Base-by-base conservation (phyloP, 2,113 vertebrate species). In the Thinocorus orbignyianus region DNA sequence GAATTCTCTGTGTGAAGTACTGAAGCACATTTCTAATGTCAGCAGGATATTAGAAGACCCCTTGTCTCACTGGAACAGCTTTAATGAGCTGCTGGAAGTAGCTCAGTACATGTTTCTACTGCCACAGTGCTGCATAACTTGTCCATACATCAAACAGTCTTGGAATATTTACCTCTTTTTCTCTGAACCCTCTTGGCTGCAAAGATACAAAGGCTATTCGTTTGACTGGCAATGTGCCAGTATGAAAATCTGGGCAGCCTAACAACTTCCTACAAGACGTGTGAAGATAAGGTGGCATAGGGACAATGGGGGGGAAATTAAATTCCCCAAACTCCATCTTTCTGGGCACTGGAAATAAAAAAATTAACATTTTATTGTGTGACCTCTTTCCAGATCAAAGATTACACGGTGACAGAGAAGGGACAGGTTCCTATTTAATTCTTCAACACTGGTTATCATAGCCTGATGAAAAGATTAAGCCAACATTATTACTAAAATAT, bases 271-370 rank as follows among this genome's bases (percentile, higher is more conserved):
- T 81, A 46, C 48, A 81, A 95, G 71, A 92, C 1, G 0, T 66
- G 71, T 60, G 79, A 86, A 90, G 88, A 94, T 92, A 88, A 92
- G 55, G 87, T 88, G 62, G 71, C 71, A 77, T 3, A 69, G 35
- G 79, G 37, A 95, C 94, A 94, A 96, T 31, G 66, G 90, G 79
- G 86, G 79, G 74, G 62, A 97, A 96, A 97, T 96, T 92, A 81
- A 88, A 97, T 85, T 85, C 83, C 68, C 52, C 54, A 62, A 77
- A 86, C 69, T 81, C 60, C 31, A 77, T 55, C 54, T 77, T 87
- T 72, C 78, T 46, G 44, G 66, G 81, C 89, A 48, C 22, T 85
- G 54, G 58, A 91, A 91, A 95, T 54, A 61, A 85, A 89, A 92
- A 48, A 92, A 92, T 64, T 71, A 79, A 19, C 12, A 42, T 66